Base-by-base conservation (phyloP, 2,888 invertebrate species). In the Perizoma flavofasciatum region DNA sequence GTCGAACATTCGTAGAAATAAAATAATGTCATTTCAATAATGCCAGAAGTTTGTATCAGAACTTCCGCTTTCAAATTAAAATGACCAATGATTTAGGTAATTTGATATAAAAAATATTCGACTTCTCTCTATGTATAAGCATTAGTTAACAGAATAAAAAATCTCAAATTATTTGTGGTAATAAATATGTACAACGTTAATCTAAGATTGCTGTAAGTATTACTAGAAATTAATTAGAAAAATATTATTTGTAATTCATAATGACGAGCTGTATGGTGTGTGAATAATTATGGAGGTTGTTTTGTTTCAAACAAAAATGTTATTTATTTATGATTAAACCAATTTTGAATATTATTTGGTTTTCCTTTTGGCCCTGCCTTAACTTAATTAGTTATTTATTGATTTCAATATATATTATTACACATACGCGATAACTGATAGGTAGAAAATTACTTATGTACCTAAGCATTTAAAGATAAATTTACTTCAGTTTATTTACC, bases 321-420 rank as follows among this genome's bases (percentile, higher is more conserved):
- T 92, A 92, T 92, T 92, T 92, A 92, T 92, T 92, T 91, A 90
- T 92, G 89, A 92, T 82, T 91, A 92, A 92, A 92, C 84, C 82
- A 89, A 85, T 89, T 92, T 92, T 91, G 93, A 77, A 95, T 83
- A 86, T 51, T 59, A 6, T 40, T 10, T 22, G 48, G 22, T 44
- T 44, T 22, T 44, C 5, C 7, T 44, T 44, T 44, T 44, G 7
- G 5, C 7, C 10, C 10, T 10, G 41, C 9, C 39, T 7, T 8
- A 39, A 39, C 9, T 6, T 7, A 39, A 39, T 7, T 22, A 1
- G 22, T 22, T 22, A 22, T 22, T 22, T 22, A 22, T 3, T 22
- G 22, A 22, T 22, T 22, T 1, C 22, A 22, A 22, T 22, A 22
- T 22, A 22, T 22, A 22, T 22, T 22, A 22, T 22, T 22, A 22